phyloP scores from a whole-genome alignment of 2,113 vertebrate species.

The Ptyas mucosa region DNA sequence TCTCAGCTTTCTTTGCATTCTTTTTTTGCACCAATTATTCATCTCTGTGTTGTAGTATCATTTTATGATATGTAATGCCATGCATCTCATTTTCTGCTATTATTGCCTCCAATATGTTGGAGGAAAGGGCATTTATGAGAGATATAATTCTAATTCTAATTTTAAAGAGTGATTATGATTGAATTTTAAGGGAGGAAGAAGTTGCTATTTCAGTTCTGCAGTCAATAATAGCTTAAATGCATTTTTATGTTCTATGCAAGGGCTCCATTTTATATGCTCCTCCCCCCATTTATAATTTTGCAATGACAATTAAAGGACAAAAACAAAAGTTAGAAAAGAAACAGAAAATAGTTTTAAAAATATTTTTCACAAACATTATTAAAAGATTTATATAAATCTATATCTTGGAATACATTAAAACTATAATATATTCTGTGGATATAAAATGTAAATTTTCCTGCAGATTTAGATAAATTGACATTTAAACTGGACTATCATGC shows the following conservation, averaged over 20 bases:
- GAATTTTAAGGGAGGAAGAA: constrained; percentile 42
- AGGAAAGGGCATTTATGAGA: constrained; percentile 40
- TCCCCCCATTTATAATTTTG: no score
- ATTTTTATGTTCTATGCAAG: constrained; percentile 6
- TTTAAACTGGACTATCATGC: background rate
- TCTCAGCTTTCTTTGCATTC: background rate
- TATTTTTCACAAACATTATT: no score
- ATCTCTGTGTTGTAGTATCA: background rate
- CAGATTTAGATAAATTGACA: background rate
- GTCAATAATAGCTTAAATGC: constrained; percentile 30
- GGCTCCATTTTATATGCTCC: constrained; percentile 1
- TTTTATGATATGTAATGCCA: background rate
- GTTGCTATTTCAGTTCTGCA: background rate
- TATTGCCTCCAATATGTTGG: background rate
- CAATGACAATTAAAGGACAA: no score
- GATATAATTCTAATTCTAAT: constrained; percentile 44
- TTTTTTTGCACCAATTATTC: background rate
- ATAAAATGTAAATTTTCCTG: no score
- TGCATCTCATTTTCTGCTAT: background rate
- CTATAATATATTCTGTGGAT: no score
- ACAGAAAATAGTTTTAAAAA: no score
- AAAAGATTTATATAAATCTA: no score
- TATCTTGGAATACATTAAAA: background rate
- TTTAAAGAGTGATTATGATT: constrained; percentile 42
- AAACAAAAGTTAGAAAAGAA: no score